These are phyloP conservation scores for Bombylius discolor DNA, from an alignment of 2,888 invertebrate species.

Conservation along the genomic window DNA sequence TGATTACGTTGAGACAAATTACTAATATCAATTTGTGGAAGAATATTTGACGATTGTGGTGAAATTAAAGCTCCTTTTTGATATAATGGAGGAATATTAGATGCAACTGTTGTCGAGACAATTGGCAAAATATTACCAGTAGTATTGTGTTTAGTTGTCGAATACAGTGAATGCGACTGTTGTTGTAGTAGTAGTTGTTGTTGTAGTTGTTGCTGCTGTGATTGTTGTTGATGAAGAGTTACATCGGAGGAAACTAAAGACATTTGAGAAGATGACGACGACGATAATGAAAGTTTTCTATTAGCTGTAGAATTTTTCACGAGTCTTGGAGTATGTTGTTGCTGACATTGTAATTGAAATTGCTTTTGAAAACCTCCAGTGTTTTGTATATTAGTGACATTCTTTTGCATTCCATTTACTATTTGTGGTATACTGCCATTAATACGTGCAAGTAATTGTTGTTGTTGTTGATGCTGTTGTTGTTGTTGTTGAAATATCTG, in stretches of 20 bases:
- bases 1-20: conserved; percentile 21
- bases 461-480: conserved; percentile 7
- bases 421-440: conserved; percentile 16
- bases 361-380: background rate
- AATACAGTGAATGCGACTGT: conserved; percentile 12
- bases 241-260: no score
- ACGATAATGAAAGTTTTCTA: conserved; percentile 2
- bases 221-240: background rate
- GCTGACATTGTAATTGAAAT: conserved; percentile 16
- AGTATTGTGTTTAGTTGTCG: conserved; percentile 4
- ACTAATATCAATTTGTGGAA: background rate
- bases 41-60: background rate
- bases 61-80: no score
- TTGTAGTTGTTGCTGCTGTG: conserved; percentile 22
- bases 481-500: conserved; percentile 6
- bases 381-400: conserved; percentile 10
- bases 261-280: no score
- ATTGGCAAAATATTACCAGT: no score
- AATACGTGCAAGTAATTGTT: conserved; percentile 12
- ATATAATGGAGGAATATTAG: no score
- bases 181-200: conserved; percentile 11
- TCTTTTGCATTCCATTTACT: conserved; percentile 18
- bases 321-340: conserved; percentile 18
- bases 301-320: conserved; percentile 13
- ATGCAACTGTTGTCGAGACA: no score